phyloP scores from a whole-genome alignment of 2,888 invertebrate species.

The Drosophila nigricruria region DNA sequence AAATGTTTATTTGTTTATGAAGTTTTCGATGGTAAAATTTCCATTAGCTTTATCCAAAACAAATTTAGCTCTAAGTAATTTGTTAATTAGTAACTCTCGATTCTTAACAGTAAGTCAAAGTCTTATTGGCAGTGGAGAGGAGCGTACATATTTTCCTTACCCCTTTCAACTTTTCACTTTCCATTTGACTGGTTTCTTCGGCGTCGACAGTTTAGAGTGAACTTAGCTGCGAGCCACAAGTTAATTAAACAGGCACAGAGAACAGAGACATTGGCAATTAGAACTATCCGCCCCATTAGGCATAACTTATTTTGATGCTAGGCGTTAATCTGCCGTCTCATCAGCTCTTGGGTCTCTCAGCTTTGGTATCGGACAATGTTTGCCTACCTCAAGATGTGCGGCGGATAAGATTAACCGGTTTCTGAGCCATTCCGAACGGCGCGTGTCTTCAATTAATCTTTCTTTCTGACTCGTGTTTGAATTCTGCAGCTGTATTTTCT shows the following conservation, averaged over 20 bases:
- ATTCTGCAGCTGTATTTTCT: constrained; percentile 39
- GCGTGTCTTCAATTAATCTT: constrained; percentile 83
- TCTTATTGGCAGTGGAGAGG: background rate
- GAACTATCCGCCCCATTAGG: constrained; percentile 20
- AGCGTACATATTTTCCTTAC: background rate
- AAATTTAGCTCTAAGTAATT: background rate
- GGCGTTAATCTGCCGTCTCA: constrained; percentile 57
- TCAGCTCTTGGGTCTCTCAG: constrained; percentile 39
- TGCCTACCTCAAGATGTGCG: constrained; percentile 31
- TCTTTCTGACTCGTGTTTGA: constrained; percentile 32
- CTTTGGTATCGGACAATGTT: constrained; percentile 5
- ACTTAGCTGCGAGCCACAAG: constrained; percentile 31
- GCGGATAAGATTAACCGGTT: constrained; percentile 63
- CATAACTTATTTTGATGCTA: constrained; percentile 17
- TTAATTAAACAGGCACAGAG: constrained; percentile 56
- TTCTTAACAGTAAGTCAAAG: background rate
- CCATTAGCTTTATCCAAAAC: too few species aligned
- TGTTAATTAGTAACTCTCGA: constrained; percentile 4
- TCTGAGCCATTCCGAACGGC: constrained; percentile 37
- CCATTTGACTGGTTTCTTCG: constrained; percentile 27
- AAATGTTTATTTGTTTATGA: background rate
- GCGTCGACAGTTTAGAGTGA: constrained; percentile 24
- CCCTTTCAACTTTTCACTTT: constrained; percentile 26
- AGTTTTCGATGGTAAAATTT: background rate
- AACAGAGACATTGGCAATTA: constrained; percentile 24